Evolutionary conservation across 2,797 vertebrate genomes (phyloP), one percentile per base, ranked within the genome.

Genomic region (Arnoldichthys spilopterus): DNA sequence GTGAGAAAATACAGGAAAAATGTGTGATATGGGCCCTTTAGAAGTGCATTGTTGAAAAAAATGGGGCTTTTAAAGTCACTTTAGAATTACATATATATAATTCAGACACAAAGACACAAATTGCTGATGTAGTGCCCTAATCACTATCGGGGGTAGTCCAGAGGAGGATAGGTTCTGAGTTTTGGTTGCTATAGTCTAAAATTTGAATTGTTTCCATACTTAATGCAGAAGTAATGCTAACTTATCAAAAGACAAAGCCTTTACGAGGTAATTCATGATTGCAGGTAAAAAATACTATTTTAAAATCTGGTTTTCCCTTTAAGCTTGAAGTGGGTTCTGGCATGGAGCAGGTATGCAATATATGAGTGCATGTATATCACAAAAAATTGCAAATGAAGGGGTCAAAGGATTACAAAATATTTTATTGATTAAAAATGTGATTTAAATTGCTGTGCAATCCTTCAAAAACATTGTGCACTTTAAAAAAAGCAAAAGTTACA

Each of bases 351-450:
- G 51, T 8, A 56, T 56, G 22, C 9, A 56, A 56, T 56, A 22
- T 24, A 11, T 7, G 8, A 9, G 22, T 24, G 8, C 24, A 56
- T 56, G 9, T 12, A 56, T 56, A 22, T 53, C 26, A 26, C 24
- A 11, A 28, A 18, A 61, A 76, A 32, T 1, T 16, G 28, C 12
- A 66, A 9, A 15, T 6, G 40, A 74, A 3, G 2, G 13, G 18
- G 9, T 58, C 1, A 32, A 58, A 56, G 58, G 69, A 71, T 79
- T 77, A 80, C 70, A 85, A 83, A 83, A 84, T 70, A 6, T 18
- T 88, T 86, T 82, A 85, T 82, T 84, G 53, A 84, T 80, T 74
- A n/a, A 73, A 79, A 75, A 12, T 80, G 56, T 74, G 11, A 77
- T 80, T 73, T 54, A 56, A 22, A 53, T 73, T 68, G 32, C 69